Percentiles rank a stretch among this genome's conserved stretches.
Conservation (phyloP, 2,113 vertebrate species). For the Tyto alba region DNA sequence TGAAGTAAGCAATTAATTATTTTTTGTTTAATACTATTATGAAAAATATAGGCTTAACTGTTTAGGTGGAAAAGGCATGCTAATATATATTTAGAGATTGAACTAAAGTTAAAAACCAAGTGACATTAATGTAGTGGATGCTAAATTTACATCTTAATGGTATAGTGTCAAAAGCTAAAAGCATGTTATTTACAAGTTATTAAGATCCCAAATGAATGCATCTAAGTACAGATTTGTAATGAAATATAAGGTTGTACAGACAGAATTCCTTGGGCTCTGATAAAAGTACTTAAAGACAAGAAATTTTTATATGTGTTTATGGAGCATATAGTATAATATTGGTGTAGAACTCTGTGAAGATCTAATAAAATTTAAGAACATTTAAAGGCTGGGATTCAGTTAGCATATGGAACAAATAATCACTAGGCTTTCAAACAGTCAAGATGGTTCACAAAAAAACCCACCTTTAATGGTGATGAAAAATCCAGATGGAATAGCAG, state of each 20-base stretch:
- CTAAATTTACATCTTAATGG: neutral
- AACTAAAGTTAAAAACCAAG: neutral
- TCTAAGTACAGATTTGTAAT: neutral
- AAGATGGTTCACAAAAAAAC: neutral
- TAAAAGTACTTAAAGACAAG: neutral
- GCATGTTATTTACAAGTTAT: neutral
- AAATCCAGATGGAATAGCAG: neutral
- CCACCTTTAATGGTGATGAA: neutral
- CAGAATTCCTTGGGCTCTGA: neutral
- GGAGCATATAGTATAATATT: neutral
- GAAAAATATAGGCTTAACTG: neutral
- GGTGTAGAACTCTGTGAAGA: neutral
- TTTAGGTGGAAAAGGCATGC: neutral
- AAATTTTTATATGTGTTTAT: neutral
- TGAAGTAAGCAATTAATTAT: neutral
- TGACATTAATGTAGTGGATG: neutral
- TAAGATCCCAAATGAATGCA: neutral
- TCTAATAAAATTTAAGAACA: neutral
- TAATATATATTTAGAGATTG: neutral
- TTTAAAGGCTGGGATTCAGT: neutral
- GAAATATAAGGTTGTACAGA: neutral
- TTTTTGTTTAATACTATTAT: neutral
- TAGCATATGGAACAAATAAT: neutral
- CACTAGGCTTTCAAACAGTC: neutral
- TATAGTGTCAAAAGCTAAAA: neutral